Evolutionary conservation across 2,888 invertebrate genomes (phyloP), one percentile per base, ranked within the genome.

Genomic region (Euplexia lucipara): DNA sequence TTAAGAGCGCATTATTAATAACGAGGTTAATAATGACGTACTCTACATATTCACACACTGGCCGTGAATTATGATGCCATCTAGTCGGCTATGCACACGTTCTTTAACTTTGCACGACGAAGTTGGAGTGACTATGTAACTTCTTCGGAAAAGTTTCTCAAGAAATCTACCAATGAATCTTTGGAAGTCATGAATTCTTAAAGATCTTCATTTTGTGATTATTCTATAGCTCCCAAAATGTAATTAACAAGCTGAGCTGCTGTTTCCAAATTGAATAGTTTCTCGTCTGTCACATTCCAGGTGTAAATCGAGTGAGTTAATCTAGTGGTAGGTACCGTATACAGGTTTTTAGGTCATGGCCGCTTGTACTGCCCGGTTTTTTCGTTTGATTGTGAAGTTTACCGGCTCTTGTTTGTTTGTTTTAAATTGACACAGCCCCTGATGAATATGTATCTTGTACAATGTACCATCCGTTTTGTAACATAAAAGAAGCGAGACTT

Each of bases 361-460:
- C 88, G 81, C 54, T 60, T 51, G 66, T 75, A 76, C 64, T 76
- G 73, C 79, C 73, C 54, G 51, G 66, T 73, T 81, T 79, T 87
- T 89, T 88, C 79, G 85, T 85, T 74, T 78, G 81, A 86, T 87
- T 87, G 86, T 85, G 81, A 86, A 84, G 76, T 86, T 87, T 83
- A 82, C 79, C 74, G 73, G 72, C 68, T 69, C 65, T 75, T 83
- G 80, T 78, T 83, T 83, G 81, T 76, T 81, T 82, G 79, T 79
- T 81, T 83, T 74, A 82, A 81, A 85, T 82, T 83, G 82, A 75
- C 75, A 73, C 62, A 70, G 75, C 53, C 75, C 52, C 45, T 71
- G 71, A 75, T 81, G 68, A 78, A 71, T 78, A 74, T 77, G 75
- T 78, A 72, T 75, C 60, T 71, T 75, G 60, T 67, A 79, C 52